These are phyloP conservation scores for Brachystomella parvula DNA, from an alignment of 1,140 invertebrate genomes.

Conservation along the genomic window DNA sequence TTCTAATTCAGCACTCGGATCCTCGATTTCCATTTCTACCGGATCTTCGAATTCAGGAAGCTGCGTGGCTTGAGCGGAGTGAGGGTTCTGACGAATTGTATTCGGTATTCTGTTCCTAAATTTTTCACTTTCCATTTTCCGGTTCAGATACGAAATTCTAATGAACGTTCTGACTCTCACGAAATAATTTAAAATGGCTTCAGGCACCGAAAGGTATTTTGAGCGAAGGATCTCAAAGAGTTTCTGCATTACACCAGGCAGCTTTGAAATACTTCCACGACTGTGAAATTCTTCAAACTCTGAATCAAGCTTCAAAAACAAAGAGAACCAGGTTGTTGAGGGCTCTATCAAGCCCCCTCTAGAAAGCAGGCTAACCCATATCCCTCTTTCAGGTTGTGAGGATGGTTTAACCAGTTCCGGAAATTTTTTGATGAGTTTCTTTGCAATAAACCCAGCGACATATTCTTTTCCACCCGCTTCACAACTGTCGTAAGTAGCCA, in stretches of 20 bases:
- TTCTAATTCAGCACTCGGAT: no score
- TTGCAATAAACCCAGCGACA: conserved; percentile 11
- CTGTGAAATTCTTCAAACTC: not conserved
- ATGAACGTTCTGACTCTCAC: not conserved
- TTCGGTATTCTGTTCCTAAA: not conserved
- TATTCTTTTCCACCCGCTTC: conserved; percentile 10
- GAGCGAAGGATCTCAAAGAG: not conserved
- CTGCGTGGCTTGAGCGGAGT: not conserved
- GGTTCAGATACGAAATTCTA: not conserved
- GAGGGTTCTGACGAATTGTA: no score
- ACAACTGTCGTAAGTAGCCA: not conserved
- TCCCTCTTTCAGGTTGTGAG: not conserved
- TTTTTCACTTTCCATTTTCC: not conserved
- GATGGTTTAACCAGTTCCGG: not conserved
- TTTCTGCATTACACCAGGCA: not conserved
- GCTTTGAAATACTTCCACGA: not conserved
- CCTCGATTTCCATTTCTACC: no score
- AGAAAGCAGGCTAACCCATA: conserved; percentile 4
- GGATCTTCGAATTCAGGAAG: not conserved
- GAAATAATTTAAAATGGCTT: not conserved
- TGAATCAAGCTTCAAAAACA: conserved; percentile 7
- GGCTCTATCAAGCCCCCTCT: not conserved
- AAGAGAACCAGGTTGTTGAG: not conserved
- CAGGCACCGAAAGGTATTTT: not conserved
- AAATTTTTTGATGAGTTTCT: conserved; percentile 8